These are phyloP conservation scores for Coracopsis vasa DNA, from an alignment of 2,113 vertebrate species.

Conservation along the genomic window DNA sequence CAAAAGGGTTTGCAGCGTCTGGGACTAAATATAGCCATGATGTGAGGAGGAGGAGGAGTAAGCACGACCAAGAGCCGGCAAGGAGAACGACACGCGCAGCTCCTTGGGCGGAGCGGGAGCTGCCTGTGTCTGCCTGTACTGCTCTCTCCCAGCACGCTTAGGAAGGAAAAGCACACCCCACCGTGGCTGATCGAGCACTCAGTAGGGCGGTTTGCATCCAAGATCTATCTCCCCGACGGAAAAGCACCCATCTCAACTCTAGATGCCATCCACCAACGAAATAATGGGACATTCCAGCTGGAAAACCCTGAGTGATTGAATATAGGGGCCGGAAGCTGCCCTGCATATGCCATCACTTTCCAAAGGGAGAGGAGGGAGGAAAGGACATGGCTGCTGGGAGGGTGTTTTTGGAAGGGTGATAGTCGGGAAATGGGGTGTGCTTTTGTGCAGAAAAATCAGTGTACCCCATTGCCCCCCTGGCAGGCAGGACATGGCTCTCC, in stretches of 20 bases:
- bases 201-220: not conserved
- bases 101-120: not conserved
- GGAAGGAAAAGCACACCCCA: conserved; percentile 51
- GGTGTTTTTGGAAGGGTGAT: not conserved
- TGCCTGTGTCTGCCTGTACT: not conserved
- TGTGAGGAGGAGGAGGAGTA: not conserved
- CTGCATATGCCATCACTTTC: rapidly evolving
- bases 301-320: not conserved
- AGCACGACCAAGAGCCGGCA: not conserved
- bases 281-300: not conserved
- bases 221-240: not conserved
- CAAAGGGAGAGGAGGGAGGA: not conserved
- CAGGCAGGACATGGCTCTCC: not conserved
- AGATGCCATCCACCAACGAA: rapidly evolving
- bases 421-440: not conserved
- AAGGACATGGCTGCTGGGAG: not conserved
- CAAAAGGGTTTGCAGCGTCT: not conserved
- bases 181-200: not conserved
- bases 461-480: not conserved
- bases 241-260: not conserved
- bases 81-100: not conserved
- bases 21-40: not conserved
- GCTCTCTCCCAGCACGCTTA: not conserved
- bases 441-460: not conserved
- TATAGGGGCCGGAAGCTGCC: not conserved